phyloP scores from a whole-genome alignment of 2,888 invertebrate species.

The Apoderus coryli region DNA sequence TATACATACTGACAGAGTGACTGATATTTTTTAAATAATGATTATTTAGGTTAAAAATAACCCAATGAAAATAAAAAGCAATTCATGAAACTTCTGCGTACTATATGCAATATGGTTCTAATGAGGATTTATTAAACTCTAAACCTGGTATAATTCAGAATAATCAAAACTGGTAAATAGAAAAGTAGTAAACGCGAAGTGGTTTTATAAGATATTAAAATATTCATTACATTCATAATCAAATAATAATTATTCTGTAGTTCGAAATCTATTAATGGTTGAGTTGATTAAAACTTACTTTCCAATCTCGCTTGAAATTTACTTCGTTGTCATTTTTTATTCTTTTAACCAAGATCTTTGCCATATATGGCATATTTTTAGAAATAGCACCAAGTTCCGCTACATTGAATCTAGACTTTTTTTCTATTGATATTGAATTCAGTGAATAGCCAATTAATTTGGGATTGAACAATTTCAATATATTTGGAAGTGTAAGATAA shows the following conservation, averaged over 20 bases:
- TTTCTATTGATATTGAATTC: conserved; percentile 32
- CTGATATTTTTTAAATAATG: no score
- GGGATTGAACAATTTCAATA: conserved; percentile 48
- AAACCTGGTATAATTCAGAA: no score
- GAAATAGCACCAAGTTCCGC: conserved; percentile 46
- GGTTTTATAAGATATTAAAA: no score
- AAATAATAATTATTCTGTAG: conserved; percentile 1
- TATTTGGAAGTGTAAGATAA: conserved; percentile 42
- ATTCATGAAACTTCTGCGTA: no score
- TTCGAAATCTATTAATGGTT: neutral
- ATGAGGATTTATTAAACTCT: no score
- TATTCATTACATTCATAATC: no score
- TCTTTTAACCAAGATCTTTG: conserved; percentile 37
- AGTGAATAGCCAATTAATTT: conserved; percentile 45
- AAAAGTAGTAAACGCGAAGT: no score
- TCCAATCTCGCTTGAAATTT: conserved; percentile 44
- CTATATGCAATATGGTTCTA: no score
- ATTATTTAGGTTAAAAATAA: no score
- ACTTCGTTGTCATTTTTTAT: conserved; percentile 38
- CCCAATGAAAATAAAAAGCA: no score
- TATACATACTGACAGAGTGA: no score
- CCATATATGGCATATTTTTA: conserved; percentile 41
- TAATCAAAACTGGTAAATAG: no score
- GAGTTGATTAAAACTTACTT: conserved; percentile 30
- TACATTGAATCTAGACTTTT: conserved; percentile 39